phyloP scores from a whole-genome alignment of 2,797 vertebrate species.

The Eutrigla gurnardus region DNA sequence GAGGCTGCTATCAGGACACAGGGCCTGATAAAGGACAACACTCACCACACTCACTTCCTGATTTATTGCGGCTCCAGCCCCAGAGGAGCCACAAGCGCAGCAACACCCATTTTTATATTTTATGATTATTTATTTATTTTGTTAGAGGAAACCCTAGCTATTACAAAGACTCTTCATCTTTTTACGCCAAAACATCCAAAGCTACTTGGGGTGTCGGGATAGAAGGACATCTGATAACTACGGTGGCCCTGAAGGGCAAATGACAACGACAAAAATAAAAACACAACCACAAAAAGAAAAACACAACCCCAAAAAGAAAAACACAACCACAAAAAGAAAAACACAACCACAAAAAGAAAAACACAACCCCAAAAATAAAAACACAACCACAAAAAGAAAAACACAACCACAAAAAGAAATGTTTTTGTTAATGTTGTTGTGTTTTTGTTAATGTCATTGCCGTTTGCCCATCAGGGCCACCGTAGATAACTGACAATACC shows the following conservation, averaged over 20 bases:
- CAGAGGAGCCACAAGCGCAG: conserved; percentile 34
- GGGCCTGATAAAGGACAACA: conserved; percentile 77
- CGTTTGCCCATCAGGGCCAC: not conserved
- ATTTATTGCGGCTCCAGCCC: conserved; percentile 70
- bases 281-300: no score
- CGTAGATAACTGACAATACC: not conserved
- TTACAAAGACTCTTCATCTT: conserved; percentile 8
- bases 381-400: no score
- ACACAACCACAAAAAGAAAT: no score
- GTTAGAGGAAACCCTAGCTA: conserved; percentile 14
- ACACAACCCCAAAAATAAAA: no score
- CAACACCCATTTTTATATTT: conserved; percentile 47
- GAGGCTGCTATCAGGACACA: conserved; percentile 72
- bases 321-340: no score
- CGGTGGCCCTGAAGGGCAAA: no score
- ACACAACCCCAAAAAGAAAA: no score
- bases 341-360: no score
- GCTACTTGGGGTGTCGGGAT: not conserved
- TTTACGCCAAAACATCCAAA: not conserved
- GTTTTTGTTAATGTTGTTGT: no score
- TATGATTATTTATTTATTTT: conserved; percentile 51
- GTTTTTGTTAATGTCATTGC: no score
- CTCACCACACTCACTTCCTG: conserved; percentile 59
- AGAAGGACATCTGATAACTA: not conserved
- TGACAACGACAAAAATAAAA: no score